phyloP scores from a whole-genome alignment of 2,888 invertebrate species.

The Melieria picta region DNA sequence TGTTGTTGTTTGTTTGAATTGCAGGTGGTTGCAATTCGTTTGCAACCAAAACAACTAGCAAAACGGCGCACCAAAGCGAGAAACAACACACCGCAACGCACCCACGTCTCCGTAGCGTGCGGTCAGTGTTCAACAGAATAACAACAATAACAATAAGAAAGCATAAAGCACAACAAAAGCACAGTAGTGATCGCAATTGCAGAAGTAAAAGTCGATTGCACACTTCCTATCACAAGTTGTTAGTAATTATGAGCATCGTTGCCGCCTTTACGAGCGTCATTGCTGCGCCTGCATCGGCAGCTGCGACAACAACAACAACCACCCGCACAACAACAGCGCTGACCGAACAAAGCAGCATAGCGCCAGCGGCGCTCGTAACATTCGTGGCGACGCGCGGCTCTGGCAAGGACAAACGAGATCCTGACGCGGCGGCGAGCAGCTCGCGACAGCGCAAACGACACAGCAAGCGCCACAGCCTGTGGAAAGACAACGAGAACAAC shows the following conservation, averaged over 20 bases:
- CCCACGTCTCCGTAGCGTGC: constrained; percentile 37
- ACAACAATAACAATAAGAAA: constrained; percentile 4
- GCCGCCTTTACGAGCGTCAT: constrained; percentile 10
- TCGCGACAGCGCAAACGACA: constrained; percentile 55
- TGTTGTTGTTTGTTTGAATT: constrained; percentile 26
- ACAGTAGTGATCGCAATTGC: not conserved
- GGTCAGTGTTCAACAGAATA: constrained; percentile 20
- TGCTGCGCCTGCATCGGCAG: constrained; percentile 14
- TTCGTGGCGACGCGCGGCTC: not conserved
- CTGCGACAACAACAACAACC: constrained; percentile 16
- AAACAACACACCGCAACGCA: constrained; percentile 26
- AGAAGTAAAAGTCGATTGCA: no score
- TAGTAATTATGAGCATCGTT: constrained; percentile 15
- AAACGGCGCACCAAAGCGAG: constrained; percentile 49
- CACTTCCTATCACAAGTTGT: not conserved
- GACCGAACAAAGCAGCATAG: no score
- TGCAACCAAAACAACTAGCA: constrained; percentile 56
- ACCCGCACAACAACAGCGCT: not conserved
- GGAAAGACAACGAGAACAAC: constrained; percentile 57
- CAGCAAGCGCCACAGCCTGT: constrained; percentile 59
- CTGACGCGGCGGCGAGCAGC: constrained; percentile 8
- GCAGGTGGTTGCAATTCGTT: constrained; percentile 55
- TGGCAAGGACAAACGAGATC: not conserved
- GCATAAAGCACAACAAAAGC: constrained; percentile 10
- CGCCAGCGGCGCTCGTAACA: not conserved